phyloP scores from a whole-genome alignment of 2,113 vertebrate species.

The Podarcis muralis region DNA sequence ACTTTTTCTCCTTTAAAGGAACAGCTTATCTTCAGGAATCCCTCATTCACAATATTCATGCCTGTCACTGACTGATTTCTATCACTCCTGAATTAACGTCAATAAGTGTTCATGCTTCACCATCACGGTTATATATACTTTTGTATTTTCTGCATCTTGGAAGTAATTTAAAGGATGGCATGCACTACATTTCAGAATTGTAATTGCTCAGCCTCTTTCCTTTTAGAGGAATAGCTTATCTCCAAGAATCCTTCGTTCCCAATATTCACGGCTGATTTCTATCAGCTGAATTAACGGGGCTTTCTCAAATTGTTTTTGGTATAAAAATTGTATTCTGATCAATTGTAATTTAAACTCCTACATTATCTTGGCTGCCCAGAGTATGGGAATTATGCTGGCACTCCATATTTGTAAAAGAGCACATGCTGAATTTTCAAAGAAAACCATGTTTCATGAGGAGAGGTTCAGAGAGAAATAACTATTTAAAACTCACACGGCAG shows the following conservation, averaged over 20 bases:
- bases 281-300: constrained; percentile 50
- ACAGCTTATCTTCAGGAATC: constrained; percentile 49
- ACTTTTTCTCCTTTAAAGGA: constrained; percentile 35
- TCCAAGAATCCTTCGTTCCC: constrained; percentile 47
- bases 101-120: constrained; percentile 32
- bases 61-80: constrained; percentile 31
- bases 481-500: constrained; percentile 39
- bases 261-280: constrained; percentile 54
- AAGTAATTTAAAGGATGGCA: constrained; percentile 50
- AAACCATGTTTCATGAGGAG: constrained; percentile 47
- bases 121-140: neutral
- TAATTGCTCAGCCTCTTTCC: constrained; percentile 40
- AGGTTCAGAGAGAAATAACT: constrained; percentile 48
- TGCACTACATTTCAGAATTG: constrained; percentile 28
- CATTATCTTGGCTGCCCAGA: constrained; percentile 20
- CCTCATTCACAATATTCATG: constrained; percentile 48
- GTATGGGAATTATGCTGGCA: constrained; percentile 27
- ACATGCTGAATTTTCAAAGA: constrained; percentile 45
- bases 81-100: constrained; percentile 50
- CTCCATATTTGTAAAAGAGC: constrained; percentile 41
- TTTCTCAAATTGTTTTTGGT: constrained; percentile 58
- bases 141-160: constrained; percentile 45
- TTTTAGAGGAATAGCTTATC: constrained; percentile 45
- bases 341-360: constrained; percentile 48
- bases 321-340: constrained; percentile 37